phyloP scores from a whole-genome alignment of 2,797 vertebrate genomes.

The Podargus strigoides region DNA sequence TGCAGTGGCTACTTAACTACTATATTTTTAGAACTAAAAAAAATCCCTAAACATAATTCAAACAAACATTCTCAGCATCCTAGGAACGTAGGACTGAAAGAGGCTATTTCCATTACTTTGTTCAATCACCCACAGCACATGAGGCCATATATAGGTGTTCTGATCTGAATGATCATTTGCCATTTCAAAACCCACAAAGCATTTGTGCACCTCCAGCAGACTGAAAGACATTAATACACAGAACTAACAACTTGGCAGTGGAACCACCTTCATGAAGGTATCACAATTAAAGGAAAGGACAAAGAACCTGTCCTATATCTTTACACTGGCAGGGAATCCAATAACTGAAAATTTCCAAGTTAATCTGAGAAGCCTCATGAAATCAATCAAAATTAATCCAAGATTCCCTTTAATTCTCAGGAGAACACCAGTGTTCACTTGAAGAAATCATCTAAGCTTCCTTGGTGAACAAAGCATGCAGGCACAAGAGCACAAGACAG shows the following conservation, averaged over 20 bases:
- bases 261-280: not conserved
- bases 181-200: not conserved
- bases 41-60: not conserved
- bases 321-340: not conserved
- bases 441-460: not conserved
- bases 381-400: not conserved
- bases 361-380: not conserved
- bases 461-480: not conserved
- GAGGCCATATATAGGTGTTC: not conserved
- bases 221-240: not conserved
- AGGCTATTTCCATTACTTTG: not conserved
- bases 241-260: fast-evolving
- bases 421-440: not conserved
- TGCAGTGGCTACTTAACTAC: not conserved
- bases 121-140: not conserved
- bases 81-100: not conserved
- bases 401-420: not conserved
- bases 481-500: not conserved
- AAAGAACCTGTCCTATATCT: not conserved
- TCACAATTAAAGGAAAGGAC: not conserved
- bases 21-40: not conserved
- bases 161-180: not conserved
- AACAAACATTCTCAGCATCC: not conserved
- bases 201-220: not conserved
- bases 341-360: not conserved